Evolutionary conservation across 2,797 vertebrate species (phyloP).

Genomic region (Naso thynnoides): DNA sequence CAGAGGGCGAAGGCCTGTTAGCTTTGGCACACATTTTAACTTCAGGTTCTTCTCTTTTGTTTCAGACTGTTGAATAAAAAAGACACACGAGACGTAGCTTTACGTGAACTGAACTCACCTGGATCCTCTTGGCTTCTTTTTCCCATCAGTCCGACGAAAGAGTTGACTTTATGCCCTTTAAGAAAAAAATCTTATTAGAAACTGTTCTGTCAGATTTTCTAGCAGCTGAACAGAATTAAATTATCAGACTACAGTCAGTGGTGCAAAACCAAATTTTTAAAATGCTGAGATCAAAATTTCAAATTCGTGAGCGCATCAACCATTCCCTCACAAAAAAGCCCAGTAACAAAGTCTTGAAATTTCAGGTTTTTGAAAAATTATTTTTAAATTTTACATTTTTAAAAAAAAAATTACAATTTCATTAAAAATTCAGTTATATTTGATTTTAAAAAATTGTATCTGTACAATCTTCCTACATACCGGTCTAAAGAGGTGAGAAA

Average conservation of each 20-base stretch:
- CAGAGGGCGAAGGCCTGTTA: not conserved
- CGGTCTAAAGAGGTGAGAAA: too few relatives aligned
- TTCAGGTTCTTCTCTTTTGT: too few relatives aligned
- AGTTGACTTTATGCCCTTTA: slow-evolving; percentile 87
- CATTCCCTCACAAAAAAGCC: not conserved
- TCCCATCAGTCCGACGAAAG: slow-evolving; percentile 88
- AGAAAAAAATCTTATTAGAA: not conserved
- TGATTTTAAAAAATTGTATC: not conserved
- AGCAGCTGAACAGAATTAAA: not conserved
- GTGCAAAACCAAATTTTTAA: not conserved
- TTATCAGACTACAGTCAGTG: not conserved
- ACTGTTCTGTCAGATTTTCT: too few relatives aligned
- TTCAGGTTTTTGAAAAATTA: not conserved
- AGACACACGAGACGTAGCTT: not conserved
- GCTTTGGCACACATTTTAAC: too few relatives aligned
- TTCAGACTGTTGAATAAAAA: not conserved
- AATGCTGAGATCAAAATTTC: not conserved
- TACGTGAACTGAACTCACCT: slow-evolving; percentile 56
- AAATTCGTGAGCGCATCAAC: not conserved
- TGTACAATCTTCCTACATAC: not conserved
- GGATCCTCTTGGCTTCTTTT: slow-evolving; percentile 86
- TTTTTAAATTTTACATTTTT: not conserved
- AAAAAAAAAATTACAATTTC: not conserved
- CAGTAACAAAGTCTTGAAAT: not conserved
- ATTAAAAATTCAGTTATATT: not conserved